Base-by-base conservation (phyloP, 2,113 vertebrate genomes). In the Barbus barbus region DNA sequence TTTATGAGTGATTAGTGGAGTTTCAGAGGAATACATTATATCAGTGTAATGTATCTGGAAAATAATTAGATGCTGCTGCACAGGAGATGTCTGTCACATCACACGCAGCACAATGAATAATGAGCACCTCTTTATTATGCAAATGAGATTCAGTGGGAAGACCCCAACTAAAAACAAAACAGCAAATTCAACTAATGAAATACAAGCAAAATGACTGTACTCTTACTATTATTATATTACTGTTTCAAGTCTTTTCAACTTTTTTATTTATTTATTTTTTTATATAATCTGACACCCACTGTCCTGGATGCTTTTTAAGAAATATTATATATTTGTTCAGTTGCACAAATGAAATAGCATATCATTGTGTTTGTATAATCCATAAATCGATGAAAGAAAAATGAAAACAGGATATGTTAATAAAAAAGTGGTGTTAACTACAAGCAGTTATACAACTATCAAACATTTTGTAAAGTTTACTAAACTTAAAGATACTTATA, bases 51-150 rank as follows among this genome's bases (percentile, higher is more conserved):
- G 82, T 88, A 86, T 90, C 87, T 86, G 60, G 84, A 75, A 89
- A 82, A 88, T 90, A 90, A 90, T 93, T 89, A 86, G 87, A 88
- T 89, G 53, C 72, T 81, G 71, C 84, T 86, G 83, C 79, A 84
- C 46, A 31, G 84, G 71, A 75, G 83, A 51, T 75, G 81, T 85
- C 86, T 88, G 87, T 92, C 88, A 89, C 85, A 87, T 92, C 84
- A 44, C 87, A 58, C 48, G 86, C 89, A 60, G 56, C 86, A 48
- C 65, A 89, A 90, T 93, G 89, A 92, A 91, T 94, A 92, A 92
- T 91, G 90, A 89, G 90, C 86, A 22, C 71, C 46, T 14, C 26
- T 86, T 93, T 90, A 92, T 93, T 91, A 93, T 91, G 86, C 83
- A 83, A 89, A 90, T 87, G 61, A 84, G 84, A 92, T 92, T 87